Percentiles rank a stretch among this genome's conserved stretches.
Evolutionary conservation across 2,888 invertebrate species (phyloP).

Genomic region (Syrphus vitripennis): DNA sequence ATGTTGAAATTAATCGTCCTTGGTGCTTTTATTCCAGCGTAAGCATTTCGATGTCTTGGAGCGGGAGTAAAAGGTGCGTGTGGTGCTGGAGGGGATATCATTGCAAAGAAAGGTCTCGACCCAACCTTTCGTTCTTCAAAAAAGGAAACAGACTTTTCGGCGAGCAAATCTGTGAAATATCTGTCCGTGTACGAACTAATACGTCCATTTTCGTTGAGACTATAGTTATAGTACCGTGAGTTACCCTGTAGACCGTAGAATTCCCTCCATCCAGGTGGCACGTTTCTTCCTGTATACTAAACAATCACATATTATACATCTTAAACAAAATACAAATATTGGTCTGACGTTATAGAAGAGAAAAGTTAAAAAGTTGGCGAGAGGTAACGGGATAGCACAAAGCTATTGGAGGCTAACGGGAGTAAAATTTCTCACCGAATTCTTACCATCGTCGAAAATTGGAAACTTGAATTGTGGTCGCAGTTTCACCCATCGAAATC

Average conservation of each 20-base stretch:
- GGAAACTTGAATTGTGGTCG: no score
- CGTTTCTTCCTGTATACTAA: slow-evolving; percentile 80
- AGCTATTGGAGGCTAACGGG: no score
- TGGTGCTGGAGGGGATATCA: slow-evolving; percentile 92
- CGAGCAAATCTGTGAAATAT: slow-evolving; percentile 93
- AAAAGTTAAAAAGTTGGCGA: no score
- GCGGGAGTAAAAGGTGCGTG: slow-evolving; percentile 94
- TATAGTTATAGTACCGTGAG: slow-evolving; percentile 95
- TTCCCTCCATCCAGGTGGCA: slow-evolving; percentile 93
- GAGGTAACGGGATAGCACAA: no score
- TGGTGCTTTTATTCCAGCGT: slow-evolving; percentile 84
- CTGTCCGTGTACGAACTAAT: slow-evolving; percentile 85
- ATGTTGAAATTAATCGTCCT: slow-evolving; percentile 87
- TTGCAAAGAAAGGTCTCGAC: slow-evolving; percentile 86
- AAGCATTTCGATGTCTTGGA: slow-evolving; percentile 85
- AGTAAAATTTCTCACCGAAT: no score
- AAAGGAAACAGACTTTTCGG: slow-evolving; percentile 76
- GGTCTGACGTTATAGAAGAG: no score
- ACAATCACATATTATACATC: background rate
- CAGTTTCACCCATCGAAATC: no score
- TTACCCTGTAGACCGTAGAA: slow-evolving; percentile 96
- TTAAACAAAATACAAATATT: no score
- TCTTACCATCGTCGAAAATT: no score
- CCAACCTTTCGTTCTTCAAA: slow-evolving; percentile 53
- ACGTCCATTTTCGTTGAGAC: slow-evolving; percentile 90